Conservation (phyloP, 2,113 vertebrate species). For the Clarias magur region DNA sequence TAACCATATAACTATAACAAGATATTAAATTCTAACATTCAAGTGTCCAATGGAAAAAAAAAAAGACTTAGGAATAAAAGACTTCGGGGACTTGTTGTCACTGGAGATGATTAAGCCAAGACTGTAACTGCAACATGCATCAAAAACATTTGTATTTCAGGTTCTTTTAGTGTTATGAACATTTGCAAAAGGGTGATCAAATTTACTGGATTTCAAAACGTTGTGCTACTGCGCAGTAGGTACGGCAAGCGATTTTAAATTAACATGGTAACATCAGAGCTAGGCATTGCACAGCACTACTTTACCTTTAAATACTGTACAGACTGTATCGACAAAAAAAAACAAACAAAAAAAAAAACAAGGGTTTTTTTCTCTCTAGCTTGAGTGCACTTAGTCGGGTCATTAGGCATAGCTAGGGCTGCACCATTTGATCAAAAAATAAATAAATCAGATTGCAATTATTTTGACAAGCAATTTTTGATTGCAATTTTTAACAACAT, state of each 20-base stretch:
- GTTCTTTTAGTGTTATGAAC: neutral
- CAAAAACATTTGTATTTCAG: neutral
- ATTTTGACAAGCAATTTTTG: too few relatives aligned
- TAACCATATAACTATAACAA: neutral
- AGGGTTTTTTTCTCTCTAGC: too few relatives aligned
- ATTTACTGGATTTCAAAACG: too few relatives aligned
- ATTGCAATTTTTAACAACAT: too few relatives aligned
- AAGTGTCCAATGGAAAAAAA: neutral
- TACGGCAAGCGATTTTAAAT: neutral
- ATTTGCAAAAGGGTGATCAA: neutral
- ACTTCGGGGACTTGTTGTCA: neutral
- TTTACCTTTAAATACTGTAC: neutral
- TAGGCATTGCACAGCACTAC: neutral
- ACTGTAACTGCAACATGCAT: neutral
- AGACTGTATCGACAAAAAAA: too few relatives aligned
- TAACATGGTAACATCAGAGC: neutral
- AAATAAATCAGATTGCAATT: too few relatives aligned
- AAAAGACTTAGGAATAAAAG: neutral
- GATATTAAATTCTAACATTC: neutral
- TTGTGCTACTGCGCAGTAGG: neutral
- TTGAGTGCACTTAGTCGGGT: too few relatives aligned
- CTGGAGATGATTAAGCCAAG: neutral
- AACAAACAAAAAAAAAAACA: too few relatives aligned
- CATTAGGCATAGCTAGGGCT: too few relatives aligned
- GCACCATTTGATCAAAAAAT: too few relatives aligned